phyloP scores from a whole-genome alignment of 2,797 vertebrate species.

The Urocyon cinereoargenteus region DNA sequence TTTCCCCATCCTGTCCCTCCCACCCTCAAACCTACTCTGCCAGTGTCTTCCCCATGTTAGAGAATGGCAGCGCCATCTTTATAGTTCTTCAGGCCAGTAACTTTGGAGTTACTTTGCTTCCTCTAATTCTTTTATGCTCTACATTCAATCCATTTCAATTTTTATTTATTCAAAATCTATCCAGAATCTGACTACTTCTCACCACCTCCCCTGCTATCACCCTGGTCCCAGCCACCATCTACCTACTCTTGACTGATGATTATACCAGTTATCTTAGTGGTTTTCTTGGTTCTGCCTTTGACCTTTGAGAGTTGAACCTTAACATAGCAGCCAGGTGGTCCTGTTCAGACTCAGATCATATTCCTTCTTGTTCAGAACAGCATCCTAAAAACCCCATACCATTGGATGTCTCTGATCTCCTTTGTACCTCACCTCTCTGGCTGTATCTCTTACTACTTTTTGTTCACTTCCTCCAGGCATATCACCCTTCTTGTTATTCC shows the following conservation, averaged over 20 bases:
- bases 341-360: neutral
- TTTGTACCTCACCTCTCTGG: neutral
- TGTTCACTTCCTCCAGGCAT: neutral
- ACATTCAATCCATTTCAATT: neutral
- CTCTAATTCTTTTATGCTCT: constrained; percentile 4
- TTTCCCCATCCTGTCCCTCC: neutral
- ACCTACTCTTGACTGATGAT: neutral
- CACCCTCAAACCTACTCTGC: neutral
- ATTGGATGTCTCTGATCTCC: neutral
- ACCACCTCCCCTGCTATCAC: neutral
- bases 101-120: neutral
- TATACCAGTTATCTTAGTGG: neutral
- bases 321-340: neutral
- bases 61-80: neutral
- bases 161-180: constrained; percentile 30
- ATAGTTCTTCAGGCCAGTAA: neutral
- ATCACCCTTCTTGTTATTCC: neutral
- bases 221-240: neutral
- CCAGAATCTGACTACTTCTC: constrained; percentile 13
- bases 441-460: neutral
- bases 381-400: neutral
- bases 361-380: neutral
- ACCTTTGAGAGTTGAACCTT: neutral
- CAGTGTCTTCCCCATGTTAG: neutral
- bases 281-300: constrained; percentile 19